phyloP scores from a whole-genome alignment of 2,113 vertebrate species.

The Halichoerus grypus region DNA sequence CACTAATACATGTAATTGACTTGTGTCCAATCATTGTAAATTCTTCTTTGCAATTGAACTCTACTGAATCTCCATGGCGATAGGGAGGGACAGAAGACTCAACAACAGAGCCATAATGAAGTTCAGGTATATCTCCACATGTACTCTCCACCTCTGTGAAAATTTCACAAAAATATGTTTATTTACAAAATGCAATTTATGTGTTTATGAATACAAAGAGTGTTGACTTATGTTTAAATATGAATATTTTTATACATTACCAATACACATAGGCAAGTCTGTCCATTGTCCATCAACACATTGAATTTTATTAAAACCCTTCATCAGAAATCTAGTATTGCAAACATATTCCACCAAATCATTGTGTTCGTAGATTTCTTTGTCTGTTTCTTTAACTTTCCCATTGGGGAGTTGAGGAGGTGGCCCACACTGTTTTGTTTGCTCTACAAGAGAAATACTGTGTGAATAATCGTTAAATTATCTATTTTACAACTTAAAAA shows the following conservation, averaged over 20 bases:
- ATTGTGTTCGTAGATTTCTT: conserved; percentile 53
- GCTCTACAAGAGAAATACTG: conserved; percentile 55
- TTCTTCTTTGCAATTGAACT: conserved; percentile 53
- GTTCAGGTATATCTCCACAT: conserved; percentile 12
- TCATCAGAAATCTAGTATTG: conserved; percentile 41
- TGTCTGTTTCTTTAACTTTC: neutral
- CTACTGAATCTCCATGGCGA: conserved; percentile 73
- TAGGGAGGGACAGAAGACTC: neutral
- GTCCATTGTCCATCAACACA: conserved; percentile 73
- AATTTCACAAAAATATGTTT: neutral
- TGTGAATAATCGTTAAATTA: neutral
- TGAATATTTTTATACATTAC: conserved; percentile 39
- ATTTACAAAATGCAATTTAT: neutral
- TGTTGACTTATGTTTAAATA: neutral
- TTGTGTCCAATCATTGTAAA: conserved; percentile 81
- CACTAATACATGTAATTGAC: conserved; percentile 81
- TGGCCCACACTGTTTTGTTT: conserved; percentile 22
- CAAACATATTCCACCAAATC: conserved; percentile 77
- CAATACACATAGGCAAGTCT: neutral
- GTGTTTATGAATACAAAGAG: neutral
- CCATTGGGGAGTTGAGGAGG: conserved; percentile 77
- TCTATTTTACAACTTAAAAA: neutral
- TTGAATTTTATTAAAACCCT: conserved; percentile 62
- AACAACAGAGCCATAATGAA: neutral
- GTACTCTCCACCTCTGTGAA: conserved; percentile 52